Evolutionary conservation across 35 echinoderm and acorn worm genomes (phyloP).

Genomic region (Apostichopus californicus): DNA sequence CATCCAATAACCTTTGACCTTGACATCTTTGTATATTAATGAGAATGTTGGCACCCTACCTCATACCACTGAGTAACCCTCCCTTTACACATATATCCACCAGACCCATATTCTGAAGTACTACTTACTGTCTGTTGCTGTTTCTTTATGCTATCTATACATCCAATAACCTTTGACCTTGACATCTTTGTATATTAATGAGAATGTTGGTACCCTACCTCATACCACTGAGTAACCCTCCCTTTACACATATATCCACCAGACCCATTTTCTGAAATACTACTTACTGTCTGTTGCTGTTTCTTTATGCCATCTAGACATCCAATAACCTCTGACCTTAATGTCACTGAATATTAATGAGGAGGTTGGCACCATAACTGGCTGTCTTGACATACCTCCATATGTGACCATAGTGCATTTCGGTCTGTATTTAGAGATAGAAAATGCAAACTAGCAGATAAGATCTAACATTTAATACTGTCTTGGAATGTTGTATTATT

Average conservation of each 20-base stretch:
- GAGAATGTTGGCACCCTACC: slow-evolving; percentile 77
- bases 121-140: slow-evolving; percentile 66
- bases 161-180: slow-evolving; percentile 95
- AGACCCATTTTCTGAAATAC: not conserved
- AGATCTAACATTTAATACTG: not conserved
- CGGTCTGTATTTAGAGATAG: slow-evolving; percentile 44
- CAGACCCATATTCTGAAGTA: not conserved
- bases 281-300: slow-evolving; percentile 71
- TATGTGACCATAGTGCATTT: slow-evolving; percentile 89
- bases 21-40: slow-evolving; percentile 91
- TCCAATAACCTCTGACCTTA: slow-evolving; percentile 93
- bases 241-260: too few species aligned
- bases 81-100: too few species aligned
- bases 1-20: slow-evolving; percentile 96
- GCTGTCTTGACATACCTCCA: slow-evolving; percentile 97
- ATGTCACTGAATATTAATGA: slow-evolving; percentile 96
- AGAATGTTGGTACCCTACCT: slow-evolving; percentile 73
- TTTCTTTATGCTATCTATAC: slow-evolving; percentile 87
- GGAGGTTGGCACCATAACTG: slow-evolving; percentile 89
- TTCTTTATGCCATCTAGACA: slow-evolving; percentile 89
- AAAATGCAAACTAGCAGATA: not conserved
- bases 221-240: too few species aligned
- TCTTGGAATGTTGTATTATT: not conserved
- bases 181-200: slow-evolving; percentile 92
- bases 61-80: too few species aligned